phyloP scores from a whole-genome alignment of 2,888 invertebrate species.

The Agrochola litura region DNA sequence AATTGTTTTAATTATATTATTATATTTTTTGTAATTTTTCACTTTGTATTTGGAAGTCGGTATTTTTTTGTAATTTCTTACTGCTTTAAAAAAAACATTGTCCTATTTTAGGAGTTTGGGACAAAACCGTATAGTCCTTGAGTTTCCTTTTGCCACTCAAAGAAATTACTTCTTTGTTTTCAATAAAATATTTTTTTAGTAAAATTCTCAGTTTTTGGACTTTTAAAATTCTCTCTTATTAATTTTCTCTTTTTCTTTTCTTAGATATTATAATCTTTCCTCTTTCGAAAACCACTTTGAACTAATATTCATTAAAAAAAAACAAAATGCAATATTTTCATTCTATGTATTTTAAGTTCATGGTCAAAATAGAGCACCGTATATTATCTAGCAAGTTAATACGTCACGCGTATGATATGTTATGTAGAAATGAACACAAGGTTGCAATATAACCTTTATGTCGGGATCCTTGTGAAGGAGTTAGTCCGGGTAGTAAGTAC shows the following conservation, averaged over 20 bases:
- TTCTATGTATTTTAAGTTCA: slow-evolving; percentile 19
- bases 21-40: no score
- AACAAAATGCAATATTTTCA: no score
- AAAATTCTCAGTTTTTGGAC: neutral
- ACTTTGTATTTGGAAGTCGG: no score
- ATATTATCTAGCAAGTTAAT: neutral
- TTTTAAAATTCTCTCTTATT: no score
- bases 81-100: neutral
- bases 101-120: neutral
- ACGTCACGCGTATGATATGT: slow-evolving; percentile 10
- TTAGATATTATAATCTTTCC: no score
- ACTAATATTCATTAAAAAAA: neutral
- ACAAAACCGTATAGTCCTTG: neutral
- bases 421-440: slow-evolving; percentile 16
- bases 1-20: no score
- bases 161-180: neutral
- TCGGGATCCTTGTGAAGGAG: neutral
- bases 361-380: slow-evolving; percentile 43
- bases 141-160: neutral
- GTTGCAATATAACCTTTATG: neutral
- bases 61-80: neutral
- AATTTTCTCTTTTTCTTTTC: no score
- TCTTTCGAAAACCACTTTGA: neutral
- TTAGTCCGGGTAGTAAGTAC: neutral
- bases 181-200: neutral